These are phyloP conservation scores for Eclectus roratus DNA, from an alignment of 2,113 vertebrate genomes.

Conservation along the genomic window DNA sequence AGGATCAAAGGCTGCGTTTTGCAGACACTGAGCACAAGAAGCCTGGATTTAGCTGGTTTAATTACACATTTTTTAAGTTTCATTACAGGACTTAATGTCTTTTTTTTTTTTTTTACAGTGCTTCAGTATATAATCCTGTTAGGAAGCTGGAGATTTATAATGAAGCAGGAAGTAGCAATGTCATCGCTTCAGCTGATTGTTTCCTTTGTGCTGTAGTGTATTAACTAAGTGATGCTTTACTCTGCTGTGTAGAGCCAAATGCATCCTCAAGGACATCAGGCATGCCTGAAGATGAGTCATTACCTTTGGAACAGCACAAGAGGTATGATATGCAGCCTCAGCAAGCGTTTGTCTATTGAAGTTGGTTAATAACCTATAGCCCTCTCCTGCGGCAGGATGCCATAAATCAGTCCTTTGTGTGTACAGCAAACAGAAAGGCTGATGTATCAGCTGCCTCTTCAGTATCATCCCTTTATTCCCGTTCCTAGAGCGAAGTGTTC, in stretches of 20 bases:
- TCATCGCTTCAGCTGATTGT: slow-evolving; percentile 40
- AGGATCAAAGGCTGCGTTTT: not conserved
- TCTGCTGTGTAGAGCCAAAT: slow-evolving; percentile 22
- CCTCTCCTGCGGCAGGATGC: not conserved
- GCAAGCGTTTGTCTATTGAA: slow-evolving; percentile 35
- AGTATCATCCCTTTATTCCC: not conserved
- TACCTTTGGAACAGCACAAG: slow-evolving; percentile 16
- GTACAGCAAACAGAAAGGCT: not conserved
- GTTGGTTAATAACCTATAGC: slow-evolving; percentile 48
- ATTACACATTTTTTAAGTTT: not conserved
- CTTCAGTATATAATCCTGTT: slow-evolving; percentile 47
- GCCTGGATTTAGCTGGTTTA: not conserved
- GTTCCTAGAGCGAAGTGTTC: not conserved
- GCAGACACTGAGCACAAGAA: not conserved
- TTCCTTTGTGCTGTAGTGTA: slow-evolving; percentile 3
- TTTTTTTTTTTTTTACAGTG: not conserved
- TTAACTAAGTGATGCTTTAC: slow-evolving; percentile 42
- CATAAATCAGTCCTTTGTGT: slow-evolving; percentile 4
- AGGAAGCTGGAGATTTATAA: slow-evolving; percentile 28
- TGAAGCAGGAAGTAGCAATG: slow-evolving; percentile 49
- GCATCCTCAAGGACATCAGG: slow-evolving; percentile 38
- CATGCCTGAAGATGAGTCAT: slow-evolving; percentile 30
- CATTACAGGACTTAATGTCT: not conserved
- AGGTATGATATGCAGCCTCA: slow-evolving; percentile 41
- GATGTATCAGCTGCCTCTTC: not conserved